Base-by-base conservation (phyloP, 2,888 invertebrate species). In the Platycnemis pennipes region DNA sequence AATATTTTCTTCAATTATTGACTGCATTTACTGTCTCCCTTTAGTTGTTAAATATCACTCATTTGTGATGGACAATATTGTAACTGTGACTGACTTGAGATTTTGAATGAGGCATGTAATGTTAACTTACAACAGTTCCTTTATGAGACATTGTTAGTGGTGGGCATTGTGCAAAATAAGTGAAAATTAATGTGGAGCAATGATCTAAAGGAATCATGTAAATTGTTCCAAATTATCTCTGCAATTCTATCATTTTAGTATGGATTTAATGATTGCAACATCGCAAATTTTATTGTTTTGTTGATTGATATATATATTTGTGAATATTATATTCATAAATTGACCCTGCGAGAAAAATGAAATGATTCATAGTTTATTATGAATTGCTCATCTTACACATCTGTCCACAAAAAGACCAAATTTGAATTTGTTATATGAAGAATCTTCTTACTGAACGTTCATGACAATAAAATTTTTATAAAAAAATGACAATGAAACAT, bases 111-210 rank as follows among this genome's bases (percentile, higher is more conserved):
- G 26, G 44, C 26, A 91, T 63, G 13, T 91, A 91, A 91, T 91
- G 8, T 91, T 63, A 63, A 63, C 91, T 63, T 63, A 56, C 63
- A 63, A 91, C 69, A 91, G 91, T 91, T 91, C 91, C 91, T 91
- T 91, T 63, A 89, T 89, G 22, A 91, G 56, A 69, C 63, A 63
- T 91, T 91, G 91, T 91, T 63, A 91, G 63, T 49, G 49, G 91
- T 91, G 91, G 91, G 91, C 91, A 91, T 69, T 56, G 91, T 91
- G 91, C 91, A 91, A 91, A 91, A 63, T n/a, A 77, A 77, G 37
- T 63, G 63, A 53, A 42, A 91, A 63, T 42, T 56, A 63, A 44
- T 69, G 63, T 91, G 56, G 63, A 91, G 45, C 63, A 63, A 44
- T 46, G 46, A 37, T 13, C 63, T 91, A 63, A 91, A 91, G 63